Percentiles rank a stretch among this genome's conserved stretches.
Evolutionary conservation across 2,888 invertebrate genomes (phyloP).

Genomic region (Charanyca ferruginea): DNA sequence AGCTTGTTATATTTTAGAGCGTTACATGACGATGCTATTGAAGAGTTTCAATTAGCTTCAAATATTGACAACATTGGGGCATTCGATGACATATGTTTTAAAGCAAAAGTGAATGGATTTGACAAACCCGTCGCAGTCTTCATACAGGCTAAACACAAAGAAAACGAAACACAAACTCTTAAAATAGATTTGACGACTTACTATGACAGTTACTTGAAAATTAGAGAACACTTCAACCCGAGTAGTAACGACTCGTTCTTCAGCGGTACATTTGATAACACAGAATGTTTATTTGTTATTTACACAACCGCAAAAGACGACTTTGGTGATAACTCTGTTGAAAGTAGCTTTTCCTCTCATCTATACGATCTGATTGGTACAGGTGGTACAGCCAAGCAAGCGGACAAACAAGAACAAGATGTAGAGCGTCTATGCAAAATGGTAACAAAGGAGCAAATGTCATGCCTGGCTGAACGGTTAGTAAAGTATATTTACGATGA

Average conservation of each 20-base stretch:
- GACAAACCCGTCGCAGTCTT: constrained; percentile 32
- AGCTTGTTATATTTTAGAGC: constrained; percentile 51
- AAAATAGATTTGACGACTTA: constrained; percentile 36
- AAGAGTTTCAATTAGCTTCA: constrained; percentile 54
- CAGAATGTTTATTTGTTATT: constrained; percentile 19
- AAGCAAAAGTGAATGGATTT: constrained; percentile 24
- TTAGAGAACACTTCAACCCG: constrained; percentile 24
- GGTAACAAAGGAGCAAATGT: constrained; percentile 31
- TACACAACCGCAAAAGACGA: constrained; percentile 50
- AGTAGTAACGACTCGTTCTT: constrained; percentile 22
- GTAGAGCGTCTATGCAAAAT: constrained; percentile 25
- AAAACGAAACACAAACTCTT: constrained; percentile 21
- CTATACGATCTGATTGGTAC: constrained; percentile 43
- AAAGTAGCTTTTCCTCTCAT: neutral
- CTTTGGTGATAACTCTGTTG: neutral
- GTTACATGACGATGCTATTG: constrained; percentile 32
- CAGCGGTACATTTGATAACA: constrained; percentile 13
- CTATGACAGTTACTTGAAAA: constrained; percentile 41
- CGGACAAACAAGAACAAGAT: constrained; percentile 1
- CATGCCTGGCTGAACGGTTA: constrained; percentile 30
- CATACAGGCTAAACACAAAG: constrained; percentile 56
- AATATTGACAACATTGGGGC: constrained; percentile 52
- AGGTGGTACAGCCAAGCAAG: constrained; percentile 11
- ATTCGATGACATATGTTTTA: constrained; percentile 59
- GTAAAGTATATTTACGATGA: neutral